A percentile compares a stretch with the other conserved stretches of the same genome.
Conservation (phyloP, 2,113 vertebrate species). For the Cyphomyrus discorhynchus region DNA sequence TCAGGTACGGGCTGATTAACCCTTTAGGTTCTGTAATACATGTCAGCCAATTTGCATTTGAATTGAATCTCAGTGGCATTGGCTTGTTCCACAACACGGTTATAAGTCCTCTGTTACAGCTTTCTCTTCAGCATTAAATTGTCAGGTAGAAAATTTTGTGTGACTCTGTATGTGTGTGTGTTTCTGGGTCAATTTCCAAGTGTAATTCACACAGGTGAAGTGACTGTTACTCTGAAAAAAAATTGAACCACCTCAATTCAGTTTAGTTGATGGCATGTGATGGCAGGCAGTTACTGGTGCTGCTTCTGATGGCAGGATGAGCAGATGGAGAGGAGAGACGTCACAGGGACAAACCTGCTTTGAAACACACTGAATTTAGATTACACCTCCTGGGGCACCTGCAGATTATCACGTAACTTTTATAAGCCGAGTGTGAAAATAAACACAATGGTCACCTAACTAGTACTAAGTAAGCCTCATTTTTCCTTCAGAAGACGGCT, state of each 20-base stretch:
- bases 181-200: background rate
- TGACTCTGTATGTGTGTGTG: background rate
- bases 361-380: background rate
- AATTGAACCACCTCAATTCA: background rate
- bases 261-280: background rate
- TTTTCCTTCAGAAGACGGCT: background rate
- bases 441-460: background rate
- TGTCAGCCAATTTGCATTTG: background rate
- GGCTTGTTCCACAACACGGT: background rate
- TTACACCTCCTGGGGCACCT: background rate
- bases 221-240: background rate
- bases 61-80: background rate
- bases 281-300: no score
- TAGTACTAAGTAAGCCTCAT: no score
- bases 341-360: background rate
- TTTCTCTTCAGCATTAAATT: background rate
- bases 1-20: background rate
- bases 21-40: background rate
- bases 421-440: background rate
- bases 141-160: background rate
- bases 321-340: background rate
- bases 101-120: background rate
- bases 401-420: background rate
- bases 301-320: background rate
- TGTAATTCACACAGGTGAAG: background rate